phyloP scores from a whole-genome alignment of 1,140 invertebrate species.

The Maconellicoccus hirsutus region DNA sequence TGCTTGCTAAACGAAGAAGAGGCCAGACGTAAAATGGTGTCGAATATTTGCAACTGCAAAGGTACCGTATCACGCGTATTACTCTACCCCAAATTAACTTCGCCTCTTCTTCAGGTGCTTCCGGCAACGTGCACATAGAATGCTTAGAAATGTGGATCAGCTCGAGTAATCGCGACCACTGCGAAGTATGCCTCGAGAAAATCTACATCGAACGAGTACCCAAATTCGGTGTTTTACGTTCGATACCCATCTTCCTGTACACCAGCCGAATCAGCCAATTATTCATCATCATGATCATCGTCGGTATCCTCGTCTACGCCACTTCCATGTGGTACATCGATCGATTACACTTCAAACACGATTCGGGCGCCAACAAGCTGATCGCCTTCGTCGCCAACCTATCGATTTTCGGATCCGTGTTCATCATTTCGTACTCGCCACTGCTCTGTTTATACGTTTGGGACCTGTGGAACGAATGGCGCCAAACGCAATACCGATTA shows the following conservation, averaged over 20 bases:
- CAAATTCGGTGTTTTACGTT: not conserved
- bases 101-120: not conserved
- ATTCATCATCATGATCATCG: not conserved
- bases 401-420: constrained; percentile 2
- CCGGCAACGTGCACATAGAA: not conserved
- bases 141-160: constrained; percentile 6
- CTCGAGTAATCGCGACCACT: not conserved
- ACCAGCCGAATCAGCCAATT: not conserved
- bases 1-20: not conserved
- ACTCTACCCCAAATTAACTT: too few species aligned
- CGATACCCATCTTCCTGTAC: not conserved
- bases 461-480: constrained; percentile 12
- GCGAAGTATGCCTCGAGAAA: constrained; percentile 8
- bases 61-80: not conserved
- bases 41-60: constrained; percentile 12
- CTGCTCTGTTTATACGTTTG: not conserved
- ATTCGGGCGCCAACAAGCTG: not conserved
- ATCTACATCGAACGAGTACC: constrained; percentile 10
- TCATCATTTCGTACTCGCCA: constrained; percentile 3
- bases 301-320: not conserved
- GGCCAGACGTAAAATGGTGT: not conserved
- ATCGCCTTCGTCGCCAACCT: not conserved
- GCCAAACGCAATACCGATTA: not conserved
- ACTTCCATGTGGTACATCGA: not conserved
- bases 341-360: not conserved